Base-by-base conservation (phyloP, 1,140 invertebrate genomes). In the Trichogramma pretiosum region DNA sequence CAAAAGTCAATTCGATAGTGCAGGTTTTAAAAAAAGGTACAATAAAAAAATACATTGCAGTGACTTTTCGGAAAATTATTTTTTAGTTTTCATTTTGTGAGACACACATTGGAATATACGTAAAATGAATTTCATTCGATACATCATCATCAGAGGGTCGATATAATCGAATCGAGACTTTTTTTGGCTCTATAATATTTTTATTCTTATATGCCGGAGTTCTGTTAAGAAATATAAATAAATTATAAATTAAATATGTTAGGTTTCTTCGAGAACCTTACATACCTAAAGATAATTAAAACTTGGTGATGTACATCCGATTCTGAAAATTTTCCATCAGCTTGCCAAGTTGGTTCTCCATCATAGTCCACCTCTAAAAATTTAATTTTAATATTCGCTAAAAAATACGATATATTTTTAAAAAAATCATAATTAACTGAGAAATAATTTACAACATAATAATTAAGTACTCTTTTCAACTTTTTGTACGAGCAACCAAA, bases 271-370 rank as follows among this genome's bases (percentile, higher is more conserved):
- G 45, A 13, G 21, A n/a, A 30, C n/a, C n/a, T n/a, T n/a, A n/a
- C n/a, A 56, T 68, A 85, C 82, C 72, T 77, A 58, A 85, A 84
- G 10, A 81, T 84, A 55, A 89, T 87, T 0, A 82, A 85, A 68
- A 86, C 89, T 59, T 93, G 89, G 71, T 92, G 87, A 65, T 93
- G 90, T 0, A 93, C 90, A 72, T 93, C 90, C 3, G 81, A 74
- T 64, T 88, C 85, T 30, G 78, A 77, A 63, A 94, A 94, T 41
- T 75, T 77, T 3, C 82, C 89, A 56, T 77, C 82, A 1, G 68
- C 79, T 33, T 76, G 67, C 90, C 90, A 94, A 11, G 81, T 68
- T 55, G 78, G 74, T 42, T 75, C 66, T n/a, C 80, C 79, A 0
- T 82, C 76, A n/a, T n/a, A n/a, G 50, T 85, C 77, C 18, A 77